Evolutionary conservation across 2,797 vertebrate species (phyloP).

Genomic region (Lutjanus argentimaculatus): DNA sequence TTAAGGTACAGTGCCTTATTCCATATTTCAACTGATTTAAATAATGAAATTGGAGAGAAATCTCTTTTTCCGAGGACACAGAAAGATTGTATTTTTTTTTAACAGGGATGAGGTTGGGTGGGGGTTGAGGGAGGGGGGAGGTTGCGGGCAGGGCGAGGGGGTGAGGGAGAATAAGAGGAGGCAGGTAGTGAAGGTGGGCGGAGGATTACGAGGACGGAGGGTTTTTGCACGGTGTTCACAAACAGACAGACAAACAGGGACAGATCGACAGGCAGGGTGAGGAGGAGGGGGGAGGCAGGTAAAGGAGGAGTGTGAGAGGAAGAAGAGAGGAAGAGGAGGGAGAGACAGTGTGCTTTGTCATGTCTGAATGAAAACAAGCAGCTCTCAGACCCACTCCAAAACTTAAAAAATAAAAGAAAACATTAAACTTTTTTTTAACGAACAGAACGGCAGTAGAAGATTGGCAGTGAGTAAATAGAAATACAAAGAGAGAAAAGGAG

Average conservation of each 20-base stretch:
- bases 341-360: constrained; percentile 81
- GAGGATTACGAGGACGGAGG: constrained; percentile 64
- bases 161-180: neutral
- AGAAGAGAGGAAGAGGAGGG: constrained; percentile 10
- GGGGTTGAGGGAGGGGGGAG: neutral
- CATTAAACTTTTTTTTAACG: constrained; percentile 30
- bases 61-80: constrained; percentile 88
- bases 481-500: constrained; percentile 26
- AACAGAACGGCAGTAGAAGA: constrained; percentile 58
- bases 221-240: constrained; percentile 77
- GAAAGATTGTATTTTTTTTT: constrained; percentile 79
- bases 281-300: neutral
- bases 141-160: neutral
- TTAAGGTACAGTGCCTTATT: constrained; percentile 72
- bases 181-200: constrained; percentile 39
- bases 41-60: constrained; percentile 85
- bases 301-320: constrained; percentile 9
- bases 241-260: constrained; percentile 72
- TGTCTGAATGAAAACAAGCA: constrained; percentile 79
- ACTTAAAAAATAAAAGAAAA: constrained; percentile 52
- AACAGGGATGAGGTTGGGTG: constrained; percentile 44
- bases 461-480: constrained; percentile 63
- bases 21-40: constrained; percentile 74
- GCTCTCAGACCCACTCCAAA: constrained; percentile 74
- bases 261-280: constrained; percentile 55